phyloP scores from a whole-genome alignment of 2,888 invertebrate species.

The Xylophagus ater region DNA sequence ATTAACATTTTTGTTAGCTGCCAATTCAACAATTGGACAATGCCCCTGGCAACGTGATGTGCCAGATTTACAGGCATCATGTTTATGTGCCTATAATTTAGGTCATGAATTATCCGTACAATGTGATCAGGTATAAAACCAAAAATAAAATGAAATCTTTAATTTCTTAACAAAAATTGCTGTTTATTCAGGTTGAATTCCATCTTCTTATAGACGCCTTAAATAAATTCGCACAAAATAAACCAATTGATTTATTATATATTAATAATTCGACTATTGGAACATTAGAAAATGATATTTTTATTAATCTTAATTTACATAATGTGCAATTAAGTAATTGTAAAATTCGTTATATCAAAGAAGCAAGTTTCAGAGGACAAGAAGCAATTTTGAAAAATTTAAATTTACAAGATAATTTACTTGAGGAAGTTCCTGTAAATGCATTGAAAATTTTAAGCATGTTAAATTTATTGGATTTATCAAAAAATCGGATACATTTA shows the following conservation, averaged over 20 bases:
- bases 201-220: constrained; percentile 59
- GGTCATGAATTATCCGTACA: constrained; percentile 78
- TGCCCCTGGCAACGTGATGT: constrained; percentile 78
- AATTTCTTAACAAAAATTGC: background rate
- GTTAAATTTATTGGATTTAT: constrained; percentile 70
- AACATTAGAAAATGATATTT: constrained; percentile 53
- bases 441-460: constrained; percentile 56
- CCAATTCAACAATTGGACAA: constrained; percentile 43
- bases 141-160: background rate
- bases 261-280: constrained; percentile 77
- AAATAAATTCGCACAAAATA: constrained; percentile 54
- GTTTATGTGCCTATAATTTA: constrained; percentile 79
- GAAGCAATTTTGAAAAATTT: constrained; percentile 69
- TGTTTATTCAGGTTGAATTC: constrained; percentile 55
- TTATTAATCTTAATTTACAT: constrained; percentile 58
- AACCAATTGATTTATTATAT: constrained; percentile 71
- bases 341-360: constrained; percentile 56
- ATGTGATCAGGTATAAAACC: constrained; percentile 59
- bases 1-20: constrained; percentile 17
- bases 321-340: constrained; percentile 80
- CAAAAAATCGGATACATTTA: constrained; percentile 62
- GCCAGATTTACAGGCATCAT: constrained; percentile 65
- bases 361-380: constrained; percentile 71
- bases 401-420: constrained; percentile 72
- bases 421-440: constrained; percentile 65